Conservation (phyloP, 2,113 vertebrate species). For the Rhinichthys klamathensis region DNA sequence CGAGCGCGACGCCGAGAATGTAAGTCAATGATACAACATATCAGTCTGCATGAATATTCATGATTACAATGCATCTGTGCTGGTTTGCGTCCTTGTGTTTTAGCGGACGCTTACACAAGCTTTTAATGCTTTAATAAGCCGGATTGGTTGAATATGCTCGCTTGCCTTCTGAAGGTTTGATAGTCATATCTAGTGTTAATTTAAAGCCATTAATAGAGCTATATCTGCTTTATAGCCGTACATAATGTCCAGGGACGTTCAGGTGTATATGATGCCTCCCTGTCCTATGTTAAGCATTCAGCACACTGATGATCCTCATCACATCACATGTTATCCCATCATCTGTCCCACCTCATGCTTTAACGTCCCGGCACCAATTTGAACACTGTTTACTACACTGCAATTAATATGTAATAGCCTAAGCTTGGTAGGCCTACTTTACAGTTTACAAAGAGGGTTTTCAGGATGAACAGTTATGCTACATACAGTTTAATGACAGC, state of each 20-base stretch:
- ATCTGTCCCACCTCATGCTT: constrained; percentile 14
- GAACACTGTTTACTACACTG: neutral
- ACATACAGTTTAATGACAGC: neutral
- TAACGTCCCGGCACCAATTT: neutral
- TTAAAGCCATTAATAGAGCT: neutral
- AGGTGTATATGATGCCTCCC: neutral
- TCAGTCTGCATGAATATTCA: neutral
- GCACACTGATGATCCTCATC: neutral
- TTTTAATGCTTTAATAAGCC: neutral
- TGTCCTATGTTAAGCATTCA: neutral
- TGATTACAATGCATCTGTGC: neutral
- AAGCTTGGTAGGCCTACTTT: neutral
- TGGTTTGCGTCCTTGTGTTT: neutral
- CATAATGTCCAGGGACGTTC: neutral
- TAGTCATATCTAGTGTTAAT: neutral
- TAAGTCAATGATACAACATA: constrained; percentile 68
- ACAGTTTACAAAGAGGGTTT: neutral
- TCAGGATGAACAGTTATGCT: neutral
- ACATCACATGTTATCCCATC: constrained; percentile 4
- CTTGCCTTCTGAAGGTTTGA: neutral
- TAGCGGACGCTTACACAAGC: neutral
- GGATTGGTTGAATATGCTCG: neutral
- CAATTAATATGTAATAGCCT: neutral
- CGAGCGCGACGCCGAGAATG: constrained; percentile 86
- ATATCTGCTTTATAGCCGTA: neutral